A percentile compares a stretch with the other conserved stretches of the same genome.
Conservation (phyloP, 2,797 vertebrate species). For the Erethizon dorsatum region DNA sequence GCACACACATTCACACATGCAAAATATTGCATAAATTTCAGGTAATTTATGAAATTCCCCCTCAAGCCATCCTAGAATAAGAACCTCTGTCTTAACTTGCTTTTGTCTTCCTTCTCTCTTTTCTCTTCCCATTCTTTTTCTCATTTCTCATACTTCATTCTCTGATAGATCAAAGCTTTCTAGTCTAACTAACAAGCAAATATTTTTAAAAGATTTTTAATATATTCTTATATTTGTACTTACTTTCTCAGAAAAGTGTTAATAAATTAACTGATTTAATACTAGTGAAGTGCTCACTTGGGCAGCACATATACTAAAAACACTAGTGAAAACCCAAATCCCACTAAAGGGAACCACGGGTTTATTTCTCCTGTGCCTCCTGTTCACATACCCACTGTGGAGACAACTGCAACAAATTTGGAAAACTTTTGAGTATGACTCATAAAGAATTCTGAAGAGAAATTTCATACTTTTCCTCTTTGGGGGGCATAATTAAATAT, state of each 20-base stretch:
- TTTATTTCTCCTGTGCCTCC: not conserved
- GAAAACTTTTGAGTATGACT: not conserved
- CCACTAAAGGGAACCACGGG: not conserved
- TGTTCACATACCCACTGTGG: not conserved
- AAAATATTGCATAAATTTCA: not conserved
- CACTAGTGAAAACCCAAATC: not conserved
- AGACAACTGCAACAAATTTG: not conserved
- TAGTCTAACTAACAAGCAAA: not conserved
- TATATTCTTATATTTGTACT: not conserved
- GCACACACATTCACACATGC: not conserved
- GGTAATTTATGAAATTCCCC: not conserved
- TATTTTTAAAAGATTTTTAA: not conserved
- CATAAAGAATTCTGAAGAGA: slow-evolving; percentile 43
- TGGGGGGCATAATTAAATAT: slow-evolving; percentile 32
- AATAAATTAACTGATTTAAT: slow-evolving; percentile 20
- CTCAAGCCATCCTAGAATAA: not conserved
- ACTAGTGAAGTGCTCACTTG: not conserved
- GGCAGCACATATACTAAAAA: not conserved
- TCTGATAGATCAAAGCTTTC: not conserved
- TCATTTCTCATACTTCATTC: not conserved
- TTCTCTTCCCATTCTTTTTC: not conserved
- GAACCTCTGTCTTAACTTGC: not conserved
- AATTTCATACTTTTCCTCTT: slow-evolving; percentile 67
- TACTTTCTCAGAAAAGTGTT: not conserved
- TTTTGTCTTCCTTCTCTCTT: not conserved